Conservation (phyloP, 2,888 invertebrate species). For the Eueremaeus valkanovi region DNA sequence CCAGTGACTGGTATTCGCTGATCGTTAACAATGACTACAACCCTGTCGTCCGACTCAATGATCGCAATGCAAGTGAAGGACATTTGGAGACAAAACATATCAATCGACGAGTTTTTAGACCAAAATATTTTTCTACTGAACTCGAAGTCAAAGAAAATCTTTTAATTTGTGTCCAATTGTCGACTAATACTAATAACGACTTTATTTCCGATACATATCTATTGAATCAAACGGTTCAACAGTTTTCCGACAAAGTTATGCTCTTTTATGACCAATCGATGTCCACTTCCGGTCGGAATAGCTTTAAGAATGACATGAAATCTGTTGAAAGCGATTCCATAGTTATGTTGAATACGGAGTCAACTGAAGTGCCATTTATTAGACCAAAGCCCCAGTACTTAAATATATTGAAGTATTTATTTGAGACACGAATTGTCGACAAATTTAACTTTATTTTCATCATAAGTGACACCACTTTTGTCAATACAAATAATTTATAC, state of each 20-base stretch:
- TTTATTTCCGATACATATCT: not conserved
- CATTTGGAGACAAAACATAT: not conserved
- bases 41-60: not conserved
- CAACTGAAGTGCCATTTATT: slow-evolving; percentile 26
- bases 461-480: slow-evolving; percentile 74
- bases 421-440: slow-evolving; percentile 36
- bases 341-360: slow-evolving; percentile 21
- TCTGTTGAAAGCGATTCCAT: not conserved
- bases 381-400: slow-evolving; percentile 25
- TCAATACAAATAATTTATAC: slow-evolving; percentile 71
- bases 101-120: slow-evolving; percentile 40
- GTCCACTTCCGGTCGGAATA: not conserved
- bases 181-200: slow-evolving; percentile 52
- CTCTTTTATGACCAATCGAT: slow-evolving; percentile 8
- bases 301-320: not conserved
- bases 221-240: slow-evolving; percentile 28
- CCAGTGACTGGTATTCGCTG: slow-evolving; percentile 15
- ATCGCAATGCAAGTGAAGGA: not conserved
- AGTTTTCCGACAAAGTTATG: slow-evolving; percentile 6
- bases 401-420: slow-evolving; percentile 31
- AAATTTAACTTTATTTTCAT: slow-evolving; percentile 91
- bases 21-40: slow-evolving; percentile 24
- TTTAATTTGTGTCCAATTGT: slow-evolving; percentile 67
- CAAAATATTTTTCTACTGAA: slow-evolving; percentile 86
- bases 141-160: slow-evolving; percentile 84